Evolutionary conservation across 2,797 vertebrate genomes (phyloP), one percentile per base, ranked within the genome.

Genomic region (Miichthys miiuy): DNA sequence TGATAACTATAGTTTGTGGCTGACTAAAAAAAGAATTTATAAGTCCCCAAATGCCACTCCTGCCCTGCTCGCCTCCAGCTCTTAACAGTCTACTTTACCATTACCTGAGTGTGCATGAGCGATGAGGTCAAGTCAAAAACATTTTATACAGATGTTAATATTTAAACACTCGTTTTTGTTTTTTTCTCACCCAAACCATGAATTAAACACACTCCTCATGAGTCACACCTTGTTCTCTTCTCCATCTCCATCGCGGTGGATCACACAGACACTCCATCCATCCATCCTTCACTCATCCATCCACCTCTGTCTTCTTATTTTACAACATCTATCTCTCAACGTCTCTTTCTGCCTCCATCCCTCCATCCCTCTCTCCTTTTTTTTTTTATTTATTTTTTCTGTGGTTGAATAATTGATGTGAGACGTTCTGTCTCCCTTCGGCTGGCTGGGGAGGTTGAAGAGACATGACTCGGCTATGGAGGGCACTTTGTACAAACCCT

Each of bases 351-450:
- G 5, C 23, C 34, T 34, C 60, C 11, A 11, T 44, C 27, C 75
- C 55, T 63, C 50, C 11, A 52, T 41, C 44, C 27, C 54, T 25
- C 68, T 56, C 9, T 51, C 67, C 8, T 38, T 38, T 8, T 65
- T 27, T 52, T 58, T 34, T 34, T 34, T 55, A 64, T 66, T 77
- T 46, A 46, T 67, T 66, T 77, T 54, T 71, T 58, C 52, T 77
- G 57, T 55, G 56, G 64, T 79, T 94, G 68, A 93, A 94, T 94
- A 90, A 94, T 94, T 91, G 86, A 94, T 93, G 84, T 72, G 61
- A 88, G 89, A 78, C 72, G 21, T 86, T 91, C 85, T 80, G 81
- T 89, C 88, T 92, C 77, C 68, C 77, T 69, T 85, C 3, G 11
- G 71, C 62, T 74, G 64, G 77, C 82, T 79, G 63, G 73, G 85